Base-by-base conservation (phyloP, 2,113 vertebrate genomes). In the Lampris megalopsis region DNA sequence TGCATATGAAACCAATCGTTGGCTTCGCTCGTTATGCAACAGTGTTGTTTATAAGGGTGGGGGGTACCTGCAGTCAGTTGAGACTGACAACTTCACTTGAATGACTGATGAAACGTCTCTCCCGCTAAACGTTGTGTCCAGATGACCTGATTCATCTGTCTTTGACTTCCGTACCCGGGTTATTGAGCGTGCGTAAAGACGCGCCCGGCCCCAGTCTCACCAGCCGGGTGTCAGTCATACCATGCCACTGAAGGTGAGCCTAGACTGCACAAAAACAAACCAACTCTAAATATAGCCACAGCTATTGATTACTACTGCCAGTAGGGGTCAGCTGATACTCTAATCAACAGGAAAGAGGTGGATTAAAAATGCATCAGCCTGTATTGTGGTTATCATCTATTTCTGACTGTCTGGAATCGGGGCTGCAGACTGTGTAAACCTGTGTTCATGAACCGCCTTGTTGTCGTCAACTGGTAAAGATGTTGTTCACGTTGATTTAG, bases 231-330 rank as follows among this genome's bases (percentile, higher is more conserved):
- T 36, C 43, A 43, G 68, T 74, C 65, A 59, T 66, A 6, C 70
- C 59, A 10, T 65, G 1, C 13, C 42, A 54, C 37, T 42, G 73
- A 57, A 52, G 62, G 79, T 79, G 77, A 74, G 52, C 78, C 64
- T 79, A 61, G 62, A 56, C 5, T 75, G 73, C 77, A 68, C 48
- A 63, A 57, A 70, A 79, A 80, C 62, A 11, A 75, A 11, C 47
- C 9, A n/a, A 5, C 54, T 63, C 85, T 90, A 89, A 88, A 89
- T 77, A 77, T 92, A 93, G 86, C 68, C 41, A 54, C 75, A 63
- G 24, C 10, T 79, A 93, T 90, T 82, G 92, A 93, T 92, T 81
- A 77, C 70, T 75, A 66, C 74, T 77, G 73, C 60, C 35, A 11
- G 76, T 68, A 68, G 71, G 57, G 68, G 68, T 67, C 58, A 62